Percentiles rank a stretch among this genome's conserved stretches.
These are phyloP conservation scores for Eupithecia subfuscata DNA, from an alignment of 2,888 invertebrate genomes.

Conservation along the genomic window DNA sequence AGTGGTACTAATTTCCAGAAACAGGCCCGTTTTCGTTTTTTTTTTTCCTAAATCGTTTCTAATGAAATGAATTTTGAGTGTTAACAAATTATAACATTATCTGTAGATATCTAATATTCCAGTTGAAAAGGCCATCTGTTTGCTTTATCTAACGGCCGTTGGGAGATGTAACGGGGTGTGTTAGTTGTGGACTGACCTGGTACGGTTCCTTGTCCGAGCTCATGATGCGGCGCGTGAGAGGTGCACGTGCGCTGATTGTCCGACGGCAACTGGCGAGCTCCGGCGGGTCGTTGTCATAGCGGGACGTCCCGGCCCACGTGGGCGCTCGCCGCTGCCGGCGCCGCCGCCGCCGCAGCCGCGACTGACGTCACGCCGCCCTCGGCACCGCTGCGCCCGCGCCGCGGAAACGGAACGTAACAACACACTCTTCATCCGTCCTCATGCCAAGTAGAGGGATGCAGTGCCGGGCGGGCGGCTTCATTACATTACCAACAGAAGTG, in stretches of 20 bases:
- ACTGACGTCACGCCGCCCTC: no score
- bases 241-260: conserved; percentile 3
- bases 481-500: no score
- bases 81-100: background rate
- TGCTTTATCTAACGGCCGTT: background rate
- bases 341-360: background rate
- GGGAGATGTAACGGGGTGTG: background rate
- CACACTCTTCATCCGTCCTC: no score
- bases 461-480: no score
- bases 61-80: background rate
- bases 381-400: no score
- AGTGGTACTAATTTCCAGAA: background rate
- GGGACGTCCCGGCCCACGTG: background rate
- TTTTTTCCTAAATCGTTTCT: background rate
- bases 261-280: background rate
- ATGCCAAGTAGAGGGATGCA: no score
- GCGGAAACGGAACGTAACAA: no score
- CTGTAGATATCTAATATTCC: background rate
- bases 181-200: conserved; percentile 6
- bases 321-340: background rate
- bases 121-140: background rate
- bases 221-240: conserved; percentile 15
- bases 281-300: background rate
- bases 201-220: conserved; percentile 11
- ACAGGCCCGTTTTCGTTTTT: no score